phyloP scores from a whole-genome alignment of 2,797 vertebrate genomes.

The Antrozous pallidus region DNA sequence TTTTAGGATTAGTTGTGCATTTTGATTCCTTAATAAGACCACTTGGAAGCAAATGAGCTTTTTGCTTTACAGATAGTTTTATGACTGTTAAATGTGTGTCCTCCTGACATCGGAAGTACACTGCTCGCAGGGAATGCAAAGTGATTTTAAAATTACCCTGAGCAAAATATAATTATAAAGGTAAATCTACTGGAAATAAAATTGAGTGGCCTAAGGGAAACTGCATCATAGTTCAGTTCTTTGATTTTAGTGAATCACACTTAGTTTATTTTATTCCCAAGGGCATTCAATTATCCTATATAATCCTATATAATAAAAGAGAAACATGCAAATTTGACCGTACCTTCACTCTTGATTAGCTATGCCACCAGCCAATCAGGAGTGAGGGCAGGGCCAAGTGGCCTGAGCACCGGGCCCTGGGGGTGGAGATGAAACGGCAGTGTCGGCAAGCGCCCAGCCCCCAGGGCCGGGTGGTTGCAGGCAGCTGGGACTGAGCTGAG shows the following conservation, averaged over 20 bases:
- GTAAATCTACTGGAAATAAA: slow-evolving; percentile 31
- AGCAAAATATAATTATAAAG: slow-evolving; percentile 54
- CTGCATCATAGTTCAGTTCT: background rate
- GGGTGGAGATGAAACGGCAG: too few species aligned
- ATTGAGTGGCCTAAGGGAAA: background rate
- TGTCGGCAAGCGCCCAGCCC: too few species aligned
- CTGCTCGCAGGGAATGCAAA: background rate
- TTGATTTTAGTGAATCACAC: slow-evolving; percentile 31
- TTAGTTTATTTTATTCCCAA: slow-evolving; percentile 38
- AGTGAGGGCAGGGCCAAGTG: too few species aligned
- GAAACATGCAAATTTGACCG: too few species aligned
- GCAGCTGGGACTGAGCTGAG: too few species aligned
- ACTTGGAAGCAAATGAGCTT: background rate
- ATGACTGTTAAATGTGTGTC: background rate
- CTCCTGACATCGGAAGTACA: slow-evolving; percentile 8
- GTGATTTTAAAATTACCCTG: slow-evolving; percentile 26
- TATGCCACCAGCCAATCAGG: too few species aligned
- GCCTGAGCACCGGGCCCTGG: too few species aligned
- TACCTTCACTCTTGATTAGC: too few species aligned
- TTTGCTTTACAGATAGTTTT: slow-evolving; percentile 39
- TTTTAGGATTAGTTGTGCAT: background rate
- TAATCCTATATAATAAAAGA: too few species aligned
- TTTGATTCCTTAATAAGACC: slow-evolving; percentile 29
- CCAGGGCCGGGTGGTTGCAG: too few species aligned
- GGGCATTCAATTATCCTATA: slow-evolving; percentile 20